Base-by-base conservation (phyloP, 2,888 invertebrate genomes). In the Orgyia antiqua region DNA sequence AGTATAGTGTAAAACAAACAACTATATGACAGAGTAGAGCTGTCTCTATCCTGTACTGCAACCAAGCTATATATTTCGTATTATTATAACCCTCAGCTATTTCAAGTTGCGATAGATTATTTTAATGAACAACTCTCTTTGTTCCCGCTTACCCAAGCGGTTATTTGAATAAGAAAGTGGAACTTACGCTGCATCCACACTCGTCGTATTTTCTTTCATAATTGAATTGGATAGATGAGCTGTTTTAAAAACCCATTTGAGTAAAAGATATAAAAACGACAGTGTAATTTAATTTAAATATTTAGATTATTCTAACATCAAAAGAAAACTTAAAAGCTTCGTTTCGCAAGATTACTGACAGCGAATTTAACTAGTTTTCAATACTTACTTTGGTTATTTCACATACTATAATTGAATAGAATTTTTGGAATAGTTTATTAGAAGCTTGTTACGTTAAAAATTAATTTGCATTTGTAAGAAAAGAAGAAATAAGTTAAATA, bases 141-240 rank as follows among this genome's bases (percentile, higher is more conserved):
- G 77, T 79, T 78, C 73, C 49, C 48, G 52, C 53, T 56, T 58
- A 58, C 45, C 58, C 52, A 61, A 70, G 69, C 69, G 69, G 66
- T 68, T 76, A 73, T 79, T 79, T 76, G 71, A 74, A 79, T 77
- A 80, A 73, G 73, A 77, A 78, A 76, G 71, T 72, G 55, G 63
- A 70, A 75, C 71, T 72, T 72, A 69, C 68, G 38, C 65, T 60
- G 56, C 56, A 35, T 47, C 45, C 59, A 46, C 45, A 47, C 57
- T 54, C 58, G 62, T 68, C 57, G 63, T 69, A 67, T 76, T 77
- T 78, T 75, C 68, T 65, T 77, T 70, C 39, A 68, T 78, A 80
- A 80, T 80, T 76, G 76, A 77, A 82, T 79, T 76, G 71, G 64
- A 68, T 62, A 67, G 64, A 73, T 67, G 67, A 68, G 57, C 43